Evolutionary conservation across 2,113 vertebrate species (phyloP).

Genomic region (Neopipo cinnamomea): DNA sequence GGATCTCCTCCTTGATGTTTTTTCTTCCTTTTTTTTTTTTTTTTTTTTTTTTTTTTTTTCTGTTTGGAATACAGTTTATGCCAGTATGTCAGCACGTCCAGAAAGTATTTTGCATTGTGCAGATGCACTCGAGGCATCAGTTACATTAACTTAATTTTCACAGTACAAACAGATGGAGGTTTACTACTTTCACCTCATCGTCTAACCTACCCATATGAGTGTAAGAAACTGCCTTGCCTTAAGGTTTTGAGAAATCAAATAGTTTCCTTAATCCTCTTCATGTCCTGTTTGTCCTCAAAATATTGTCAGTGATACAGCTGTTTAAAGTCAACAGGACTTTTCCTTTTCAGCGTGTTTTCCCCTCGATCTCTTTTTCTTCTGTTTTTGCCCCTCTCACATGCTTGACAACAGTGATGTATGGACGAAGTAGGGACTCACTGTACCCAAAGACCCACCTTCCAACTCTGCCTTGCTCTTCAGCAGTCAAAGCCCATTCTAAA

Average conservation of each 20-base stretch:
- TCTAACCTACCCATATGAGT: neutral
- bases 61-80: neutral
- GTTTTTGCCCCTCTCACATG: neutral
- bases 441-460: neutral
- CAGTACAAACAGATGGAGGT: neutral
- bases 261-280: neutral
- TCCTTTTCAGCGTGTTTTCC: neutral
- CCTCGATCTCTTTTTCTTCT: neutral
- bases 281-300: neutral
- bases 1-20: neutral
- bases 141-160: neutral
- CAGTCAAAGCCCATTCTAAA: neutral
- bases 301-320: neutral
- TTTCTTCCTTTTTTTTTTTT: rapidly evolving
- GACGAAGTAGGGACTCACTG: rapidly evolving
- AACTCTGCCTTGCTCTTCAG: neutral
- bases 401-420: neutral
- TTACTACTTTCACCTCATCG: neutral
- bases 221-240: neutral
- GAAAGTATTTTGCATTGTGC: neutral
- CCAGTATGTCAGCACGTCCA: neutral
- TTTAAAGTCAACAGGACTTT: neutral
- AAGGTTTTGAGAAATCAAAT: neutral
- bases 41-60: neutral
- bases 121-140: neutral